Conservation (phyloP, 2,888 invertebrate species). For the Molorchus minor region DNA sequence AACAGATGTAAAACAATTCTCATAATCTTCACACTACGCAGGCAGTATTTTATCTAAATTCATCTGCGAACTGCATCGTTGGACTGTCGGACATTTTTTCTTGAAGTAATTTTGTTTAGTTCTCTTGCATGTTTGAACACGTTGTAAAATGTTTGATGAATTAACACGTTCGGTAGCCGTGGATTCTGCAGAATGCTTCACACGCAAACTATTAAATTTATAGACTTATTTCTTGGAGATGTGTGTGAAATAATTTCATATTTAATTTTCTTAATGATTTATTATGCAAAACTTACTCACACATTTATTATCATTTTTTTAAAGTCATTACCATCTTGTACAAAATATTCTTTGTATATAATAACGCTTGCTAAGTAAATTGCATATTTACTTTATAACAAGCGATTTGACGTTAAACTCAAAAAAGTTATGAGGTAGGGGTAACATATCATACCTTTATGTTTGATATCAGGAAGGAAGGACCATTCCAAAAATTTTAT, state of each 20-base stretch:
- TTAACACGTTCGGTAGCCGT: neutral
- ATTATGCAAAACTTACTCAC: no score
- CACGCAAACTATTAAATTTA: neutral
- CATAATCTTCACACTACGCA: neutral
- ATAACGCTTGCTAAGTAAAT: no score
- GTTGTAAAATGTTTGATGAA: slow-evolving; percentile 12
- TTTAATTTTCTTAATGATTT: no score
- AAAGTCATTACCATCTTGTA: no score
- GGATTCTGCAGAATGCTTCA: slow-evolving; percentile 19
- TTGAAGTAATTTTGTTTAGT: slow-evolving; percentile 1
- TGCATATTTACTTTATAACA: no score
- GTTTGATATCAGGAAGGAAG: no score
- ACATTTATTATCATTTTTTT: no score
- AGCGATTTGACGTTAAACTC: no score
- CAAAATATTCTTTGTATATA: no score
- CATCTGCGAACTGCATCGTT: slow-evolving; percentile 3
- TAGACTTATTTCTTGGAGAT: slow-evolving; percentile 10
- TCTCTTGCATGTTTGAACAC: slow-evolving; percentile 17
- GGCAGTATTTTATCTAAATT: slow-evolving; percentile 9
- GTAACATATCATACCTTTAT: no score
- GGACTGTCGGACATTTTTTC: slow-evolving; percentile 4
- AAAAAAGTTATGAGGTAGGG: no score
- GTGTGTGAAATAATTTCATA: neutral
- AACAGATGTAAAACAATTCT: slow-evolving; percentile 7
- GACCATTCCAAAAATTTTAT: no score